Evolutionary conservation across 2,888 invertebrate species (phyloP).

Genomic region (Polydrusus cervinus): DNA sequence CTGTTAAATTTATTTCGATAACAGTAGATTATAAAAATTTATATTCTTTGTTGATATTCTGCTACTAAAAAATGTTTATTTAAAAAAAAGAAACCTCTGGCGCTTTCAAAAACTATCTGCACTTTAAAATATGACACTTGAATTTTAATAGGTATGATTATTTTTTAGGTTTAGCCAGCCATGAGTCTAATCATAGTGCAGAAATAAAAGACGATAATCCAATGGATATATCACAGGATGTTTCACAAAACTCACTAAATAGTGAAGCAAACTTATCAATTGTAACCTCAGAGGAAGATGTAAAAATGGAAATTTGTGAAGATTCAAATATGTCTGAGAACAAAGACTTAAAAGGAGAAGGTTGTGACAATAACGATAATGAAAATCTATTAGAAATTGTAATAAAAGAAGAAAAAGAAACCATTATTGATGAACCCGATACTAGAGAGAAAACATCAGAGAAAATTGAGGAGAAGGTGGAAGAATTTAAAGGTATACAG

Average conservation of each 20-base stretch:
- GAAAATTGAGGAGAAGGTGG: constrained; percentile 36
- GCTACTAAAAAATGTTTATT: too few species aligned
- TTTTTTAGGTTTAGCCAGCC: constrained; percentile 71
- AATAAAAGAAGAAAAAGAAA: constrained; percentile 59
- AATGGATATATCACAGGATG: constrained; percentile 77
- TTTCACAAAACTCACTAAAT: constrained; percentile 70
- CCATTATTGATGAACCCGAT: constrained; percentile 38
- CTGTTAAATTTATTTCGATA: too few species aligned
- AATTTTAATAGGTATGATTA: background rate
- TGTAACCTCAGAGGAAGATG: constrained; percentile 73
- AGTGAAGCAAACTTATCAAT: constrained; percentile 72
- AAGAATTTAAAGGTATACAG: constrained; percentile 36
- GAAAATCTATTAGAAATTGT: constrained; percentile 12
- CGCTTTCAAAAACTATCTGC: too few species aligned
- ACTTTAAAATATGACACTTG: too few species aligned
- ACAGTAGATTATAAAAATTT: too few species aligned
- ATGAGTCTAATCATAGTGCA: constrained; percentile 70
- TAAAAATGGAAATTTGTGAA: constrained; percentile 68
- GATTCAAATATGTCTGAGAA: constrained; percentile 52
- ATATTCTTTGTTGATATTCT: too few species aligned
- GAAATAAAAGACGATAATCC: constrained; percentile 70
- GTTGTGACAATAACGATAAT: constrained; percentile 12
- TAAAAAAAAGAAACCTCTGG: too few species aligned
- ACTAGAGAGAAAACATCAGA: constrained; percentile 13
- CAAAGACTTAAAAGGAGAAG: constrained; percentile 19